phyloP scores from a whole-genome alignment of 2,113 vertebrate species.

The Phylloscopus trochiloides region DNA sequence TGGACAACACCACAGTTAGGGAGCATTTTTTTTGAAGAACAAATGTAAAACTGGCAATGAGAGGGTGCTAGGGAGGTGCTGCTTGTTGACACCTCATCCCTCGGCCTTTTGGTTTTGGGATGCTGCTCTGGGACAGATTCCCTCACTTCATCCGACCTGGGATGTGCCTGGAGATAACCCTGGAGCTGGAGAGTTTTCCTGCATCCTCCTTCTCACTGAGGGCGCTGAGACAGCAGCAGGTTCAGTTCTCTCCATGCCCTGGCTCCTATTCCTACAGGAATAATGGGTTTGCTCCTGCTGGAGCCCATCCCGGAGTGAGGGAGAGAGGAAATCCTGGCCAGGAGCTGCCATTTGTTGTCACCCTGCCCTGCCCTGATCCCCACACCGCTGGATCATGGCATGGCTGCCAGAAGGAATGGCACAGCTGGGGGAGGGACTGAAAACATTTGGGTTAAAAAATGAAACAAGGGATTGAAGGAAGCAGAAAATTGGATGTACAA shows the following conservation, averaged over 20 bases:
- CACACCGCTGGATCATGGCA: no score
- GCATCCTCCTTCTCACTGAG: background rate
- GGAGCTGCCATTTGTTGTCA: background rate
- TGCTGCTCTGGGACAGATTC: background rate
- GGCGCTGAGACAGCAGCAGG: background rate
- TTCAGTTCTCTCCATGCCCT: background rate
- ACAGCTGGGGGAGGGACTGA: background rate
- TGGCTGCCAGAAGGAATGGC: background rate
- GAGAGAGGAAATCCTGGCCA: background rate
- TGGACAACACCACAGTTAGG: background rate
- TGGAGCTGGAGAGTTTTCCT: background rate
- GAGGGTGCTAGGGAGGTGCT: background rate
- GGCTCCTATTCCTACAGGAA: rapidly evolving
- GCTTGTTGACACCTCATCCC: background rate
- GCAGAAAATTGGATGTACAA: background rate
- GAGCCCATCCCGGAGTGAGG: background rate
- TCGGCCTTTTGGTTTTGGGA: background rate
- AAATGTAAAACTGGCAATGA: background rate
- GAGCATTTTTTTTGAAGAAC: background rate
- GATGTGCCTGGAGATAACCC: background rate
- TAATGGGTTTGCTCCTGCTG: background rate
- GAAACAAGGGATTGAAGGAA: background rate
- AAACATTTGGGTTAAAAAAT: background rate
- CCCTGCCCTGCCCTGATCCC: background rate
- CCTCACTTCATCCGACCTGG: background rate